A percentile compares a stretch with the other conserved stretches of the same genome.
Conservation (phyloP, 2,113 vertebrate genomes). For the Fulica atra region DNA sequence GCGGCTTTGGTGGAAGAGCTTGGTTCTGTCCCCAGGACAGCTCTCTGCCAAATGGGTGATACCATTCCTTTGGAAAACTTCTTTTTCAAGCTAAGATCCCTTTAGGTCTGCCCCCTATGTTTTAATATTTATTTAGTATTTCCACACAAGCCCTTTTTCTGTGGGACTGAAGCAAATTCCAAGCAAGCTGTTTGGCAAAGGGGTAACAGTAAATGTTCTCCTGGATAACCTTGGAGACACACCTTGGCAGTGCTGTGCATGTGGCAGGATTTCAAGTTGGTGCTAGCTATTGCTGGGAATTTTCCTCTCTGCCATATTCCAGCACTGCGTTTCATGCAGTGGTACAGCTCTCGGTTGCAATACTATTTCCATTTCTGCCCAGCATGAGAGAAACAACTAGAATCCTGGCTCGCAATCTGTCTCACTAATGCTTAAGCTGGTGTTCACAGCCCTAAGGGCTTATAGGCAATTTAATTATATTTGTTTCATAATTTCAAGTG, state of each 20-base stretch:
- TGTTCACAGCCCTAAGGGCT: constrained; percentile 38
- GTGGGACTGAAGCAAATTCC: neutral
- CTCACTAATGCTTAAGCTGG: constrained; percentile 65
- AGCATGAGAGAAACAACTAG: neutral
- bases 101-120: neutral
- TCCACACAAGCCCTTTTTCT: neutral
- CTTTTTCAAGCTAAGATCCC: neutral
- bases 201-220: neutral
- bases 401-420: constrained; percentile 55
- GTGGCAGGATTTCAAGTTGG: neutral
- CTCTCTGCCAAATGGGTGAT: neutral
- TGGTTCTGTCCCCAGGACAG: neutral
- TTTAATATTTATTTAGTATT: neutral
- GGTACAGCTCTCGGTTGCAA: neutral
- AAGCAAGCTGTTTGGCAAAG: neutral
- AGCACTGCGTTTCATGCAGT: neutral
- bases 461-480: constrained; percentile 65
- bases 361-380: constrained; percentile 12
- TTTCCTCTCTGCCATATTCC: neutral
- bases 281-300: neutral
- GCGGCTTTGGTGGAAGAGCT: neutral
- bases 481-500: constrained; percentile 70
- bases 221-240: neutral
- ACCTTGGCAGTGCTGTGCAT: neutral
- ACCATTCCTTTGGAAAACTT: neutral